These are phyloP conservation scores for Talpa occidentalis DNA, from an alignment of 2,113 vertebrate species.

Conservation along the genomic window DNA sequence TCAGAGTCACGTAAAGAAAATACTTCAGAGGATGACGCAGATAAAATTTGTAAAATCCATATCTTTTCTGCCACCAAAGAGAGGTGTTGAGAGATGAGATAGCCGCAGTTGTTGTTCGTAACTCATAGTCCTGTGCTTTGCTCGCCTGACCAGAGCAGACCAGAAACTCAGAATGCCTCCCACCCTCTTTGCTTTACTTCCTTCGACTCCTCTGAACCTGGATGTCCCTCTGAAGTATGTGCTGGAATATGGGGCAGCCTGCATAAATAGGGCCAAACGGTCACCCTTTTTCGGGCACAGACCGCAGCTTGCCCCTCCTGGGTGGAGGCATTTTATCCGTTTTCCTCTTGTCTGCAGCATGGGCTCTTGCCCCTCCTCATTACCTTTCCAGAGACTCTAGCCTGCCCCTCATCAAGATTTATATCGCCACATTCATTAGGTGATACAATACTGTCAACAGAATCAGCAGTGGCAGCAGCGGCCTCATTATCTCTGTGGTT, in stretches of 20 bases:
- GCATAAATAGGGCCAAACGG: neutral
- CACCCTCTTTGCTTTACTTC: neutral
- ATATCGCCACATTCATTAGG: conserved; percentile 73
- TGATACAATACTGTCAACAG: conserved; percentile 78
- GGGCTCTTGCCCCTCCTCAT: conserved; percentile 45
- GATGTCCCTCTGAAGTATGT: fast-evolving
- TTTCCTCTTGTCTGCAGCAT: conserved; percentile 28
- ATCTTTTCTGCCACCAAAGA: neutral
- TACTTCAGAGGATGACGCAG: neutral
- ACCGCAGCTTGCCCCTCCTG: neutral
- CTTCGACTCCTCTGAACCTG: neutral
- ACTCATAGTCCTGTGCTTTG: neutral
- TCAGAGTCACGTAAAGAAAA: neutral
- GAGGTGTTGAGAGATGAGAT: neutral
- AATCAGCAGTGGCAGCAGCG: conserved; percentile 69
- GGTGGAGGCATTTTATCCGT: neutral
- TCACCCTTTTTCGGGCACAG: fast-evolving
- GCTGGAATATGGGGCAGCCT: no score
- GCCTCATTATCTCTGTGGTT: conserved; percentile 79
- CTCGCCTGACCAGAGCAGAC: neutral
- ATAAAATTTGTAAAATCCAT: neutral
- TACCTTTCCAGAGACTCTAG: conserved; percentile 60
- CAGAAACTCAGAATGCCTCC: neutral
- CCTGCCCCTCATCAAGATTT: conserved; percentile 78
- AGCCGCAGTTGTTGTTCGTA: neutral